Conservation (phyloP, 2,113 vertebrate species). For the Tupaia tana region DNA sequence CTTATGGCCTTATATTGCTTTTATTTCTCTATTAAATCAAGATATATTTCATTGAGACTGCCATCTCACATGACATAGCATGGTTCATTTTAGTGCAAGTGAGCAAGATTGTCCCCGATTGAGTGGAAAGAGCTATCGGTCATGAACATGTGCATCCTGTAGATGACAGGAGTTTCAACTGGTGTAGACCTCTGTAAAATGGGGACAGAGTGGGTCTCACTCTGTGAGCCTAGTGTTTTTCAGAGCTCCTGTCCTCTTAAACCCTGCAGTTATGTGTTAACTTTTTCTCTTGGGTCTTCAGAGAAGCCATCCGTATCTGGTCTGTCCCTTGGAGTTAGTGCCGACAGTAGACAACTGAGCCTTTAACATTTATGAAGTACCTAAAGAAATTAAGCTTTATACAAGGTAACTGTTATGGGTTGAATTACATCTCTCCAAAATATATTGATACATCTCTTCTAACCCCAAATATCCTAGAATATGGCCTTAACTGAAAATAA, state of each 20-base stretch:
- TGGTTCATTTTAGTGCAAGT: background rate
- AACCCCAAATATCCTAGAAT: background rate
- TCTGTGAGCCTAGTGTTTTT: rapidly evolving
- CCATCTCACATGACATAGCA: background rate
- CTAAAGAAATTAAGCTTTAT: background rate
- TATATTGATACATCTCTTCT: background rate
- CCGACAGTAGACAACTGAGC: background rate
- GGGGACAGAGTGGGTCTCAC: background rate
- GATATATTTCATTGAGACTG: conserved; percentile 74
- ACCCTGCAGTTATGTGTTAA: background rate
- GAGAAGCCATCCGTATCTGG: rapidly evolving
- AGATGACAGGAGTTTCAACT: background rate
- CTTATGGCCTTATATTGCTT: conserved; percentile 84
- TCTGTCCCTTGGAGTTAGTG: background rate
- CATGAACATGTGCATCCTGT: rapidly evolving
- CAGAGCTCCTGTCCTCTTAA: background rate
- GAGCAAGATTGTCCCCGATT: conserved; percentile 21
- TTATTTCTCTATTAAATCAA: conserved; percentile 88
- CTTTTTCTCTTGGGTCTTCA: background rate
- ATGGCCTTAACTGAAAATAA: background rate
- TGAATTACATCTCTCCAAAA: background rate
- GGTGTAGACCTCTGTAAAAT: background rate
- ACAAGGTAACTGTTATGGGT: background rate
- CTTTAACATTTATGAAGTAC: background rate
- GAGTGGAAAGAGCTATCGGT: conserved; percentile 38